These are phyloP conservation scores for Neuroscelio doddi DNA, from an alignment of 2,888 invertebrate genomes.

Conservation along the genomic window DNA sequence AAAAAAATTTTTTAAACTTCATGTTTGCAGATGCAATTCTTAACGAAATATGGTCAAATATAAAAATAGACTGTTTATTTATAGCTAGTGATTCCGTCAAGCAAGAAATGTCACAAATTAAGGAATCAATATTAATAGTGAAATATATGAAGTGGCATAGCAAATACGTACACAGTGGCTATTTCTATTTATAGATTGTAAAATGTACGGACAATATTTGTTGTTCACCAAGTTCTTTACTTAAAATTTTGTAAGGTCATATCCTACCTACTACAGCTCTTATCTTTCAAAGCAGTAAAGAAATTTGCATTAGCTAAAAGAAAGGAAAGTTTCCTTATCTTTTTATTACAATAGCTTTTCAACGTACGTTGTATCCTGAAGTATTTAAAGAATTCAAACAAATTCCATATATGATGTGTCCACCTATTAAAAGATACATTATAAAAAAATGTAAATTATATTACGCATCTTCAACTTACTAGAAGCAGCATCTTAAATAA, in stretches of 20 bases:
- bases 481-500: slow-evolving; percentile 15
- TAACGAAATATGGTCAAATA: slow-evolving; percentile 57
- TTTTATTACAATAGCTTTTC: background rate
- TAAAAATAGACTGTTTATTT: slow-evolving; percentile 52
- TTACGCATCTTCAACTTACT: slow-evolving; percentile 13
- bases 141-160: slow-evolving; percentile 44
- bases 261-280: slow-evolving; percentile 14
- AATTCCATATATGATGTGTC: slow-evolving; percentile 13
- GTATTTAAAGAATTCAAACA: background rate
- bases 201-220: slow-evolving; percentile 15
- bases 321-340: slow-evolving; percentile 3
- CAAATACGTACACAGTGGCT: slow-evolving; percentile 49
- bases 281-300: slow-evolving; percentile 21
- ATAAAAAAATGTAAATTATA: slow-evolving; percentile 17
- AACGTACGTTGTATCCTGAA: background rate
- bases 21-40: slow-evolving; percentile 57
- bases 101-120: slow-evolving; percentile 7
- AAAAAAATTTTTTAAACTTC: slow-evolving; percentile 63
- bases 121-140: background rate
- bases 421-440: slow-evolving; percentile 8
- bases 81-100: slow-evolving; percentile 28
- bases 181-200: slow-evolving; percentile 41
- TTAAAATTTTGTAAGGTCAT: slow-evolving; percentile 16
- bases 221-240: slow-evolving; percentile 13
- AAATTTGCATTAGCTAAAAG: slow-evolving; percentile 25